Evolutionary conservation across 2,797 vertebrate genomes (phyloP), one percentile per base, ranked within the genome.

Genomic region (Lindbergichthys nudifrons): DNA sequence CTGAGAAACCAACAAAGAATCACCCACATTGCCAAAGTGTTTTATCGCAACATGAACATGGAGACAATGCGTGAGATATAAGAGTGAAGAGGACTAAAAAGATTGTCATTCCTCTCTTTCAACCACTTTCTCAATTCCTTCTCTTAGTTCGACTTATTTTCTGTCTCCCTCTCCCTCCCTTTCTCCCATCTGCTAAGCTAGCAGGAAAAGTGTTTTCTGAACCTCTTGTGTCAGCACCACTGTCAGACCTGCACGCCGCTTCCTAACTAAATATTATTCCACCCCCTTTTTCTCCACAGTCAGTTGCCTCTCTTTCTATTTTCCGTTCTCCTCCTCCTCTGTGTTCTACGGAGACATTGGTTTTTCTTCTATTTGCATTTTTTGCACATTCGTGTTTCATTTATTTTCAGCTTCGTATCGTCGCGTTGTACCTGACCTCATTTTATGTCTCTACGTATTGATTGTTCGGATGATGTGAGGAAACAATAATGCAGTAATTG

Each of bases 231-330:
- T 93, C 91, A 93, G 91, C 92, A 90, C 60, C 75, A 0, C 87
- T 90, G 90, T 92, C 91, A 92, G 83, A 82, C 81, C 77, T 41
- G 56, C 77, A 84, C 79, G 48, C 52, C 9, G 48, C 84, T 90
- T 90, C 89, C 87, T 81, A 85, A 87, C 88, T 87, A 89, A 90
- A 92, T 88, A 91, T 90, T 91, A 89, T 89, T 89, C 85, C 89
- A 76, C 73, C 10, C 43, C 75, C 45, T 51, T 36, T 79, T 80
- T 42, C 43, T 65, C 41, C 43, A 32, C 53, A 62, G 56, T 67
- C 73, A 63, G 41, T 70, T 70, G 36, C 68, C 61, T 73, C 52
- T 48, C 12, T 19, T n/a, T 32, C 9, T 36, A 39, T 42, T 45
- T 46, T 26, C 26, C 2, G 13, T 16, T 26, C 16, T 23, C 65